These are phyloP conservation scores for Lepilemur ruficaudatus DNA, from an alignment of 2,797 vertebrate species.

Conservation along the genomic window DNA sequence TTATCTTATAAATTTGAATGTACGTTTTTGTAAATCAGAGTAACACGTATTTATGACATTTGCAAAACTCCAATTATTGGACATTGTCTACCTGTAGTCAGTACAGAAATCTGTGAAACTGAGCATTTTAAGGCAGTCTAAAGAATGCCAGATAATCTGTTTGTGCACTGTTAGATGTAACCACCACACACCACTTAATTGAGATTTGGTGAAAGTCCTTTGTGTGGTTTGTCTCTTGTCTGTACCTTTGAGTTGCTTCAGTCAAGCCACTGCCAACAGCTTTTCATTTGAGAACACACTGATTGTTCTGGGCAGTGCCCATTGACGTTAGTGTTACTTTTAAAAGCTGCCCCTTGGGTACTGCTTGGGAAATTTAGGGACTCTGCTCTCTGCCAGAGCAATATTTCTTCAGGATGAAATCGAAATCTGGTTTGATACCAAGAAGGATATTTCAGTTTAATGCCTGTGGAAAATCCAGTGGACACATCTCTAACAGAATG, in stretches of 20 bases:
- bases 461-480: conserved; percentile 17
- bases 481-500: not conserved
- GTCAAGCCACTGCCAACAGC: not conserved
- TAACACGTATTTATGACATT: not conserved
- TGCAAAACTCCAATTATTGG: not conserved
- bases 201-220: not conserved
- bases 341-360: not conserved
- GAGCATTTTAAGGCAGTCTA: not conserved
- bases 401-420: conserved; percentile 48
- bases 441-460: conserved; percentile 10
- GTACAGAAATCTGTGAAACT: too few relatives aligned
- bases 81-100: not conserved
- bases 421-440: conserved; percentile 29
- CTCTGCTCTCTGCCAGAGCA: not conserved
- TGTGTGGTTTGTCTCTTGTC: not conserved
- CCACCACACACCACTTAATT: not conserved
- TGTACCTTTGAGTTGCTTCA: not conserved
- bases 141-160: not conserved
- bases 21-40: not conserved
- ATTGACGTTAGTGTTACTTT: not conserved
- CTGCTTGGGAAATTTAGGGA: not conserved
- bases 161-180: not conserved
- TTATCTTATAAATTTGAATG: not conserved
- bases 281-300: not conserved
- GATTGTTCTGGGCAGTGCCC: not conserved